Evolutionary conservation across 2,113 vertebrate species (phyloP).

Genomic region (Tapirus terrestris): DNA sequence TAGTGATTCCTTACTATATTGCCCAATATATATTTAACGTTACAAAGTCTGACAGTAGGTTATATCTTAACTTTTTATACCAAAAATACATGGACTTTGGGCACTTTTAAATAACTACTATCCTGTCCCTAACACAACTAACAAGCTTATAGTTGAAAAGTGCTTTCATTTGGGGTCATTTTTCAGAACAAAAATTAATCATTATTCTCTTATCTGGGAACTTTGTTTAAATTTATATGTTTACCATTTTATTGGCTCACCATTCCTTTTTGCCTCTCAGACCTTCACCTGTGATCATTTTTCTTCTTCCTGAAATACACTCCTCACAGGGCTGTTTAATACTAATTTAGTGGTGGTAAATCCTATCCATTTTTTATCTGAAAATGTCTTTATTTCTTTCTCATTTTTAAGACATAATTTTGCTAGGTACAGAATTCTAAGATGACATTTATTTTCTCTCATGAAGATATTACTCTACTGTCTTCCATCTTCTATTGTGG

Average conservation of each 20-base stretch:
- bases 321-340: neutral
- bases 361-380: neutral
- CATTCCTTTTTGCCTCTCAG: neutral
- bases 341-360: neutral
- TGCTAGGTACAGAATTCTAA: neutral
- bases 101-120: neutral
- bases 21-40: neutral
- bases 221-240: neutral
- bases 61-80: conserved; percentile 17
- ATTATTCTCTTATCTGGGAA: neutral
- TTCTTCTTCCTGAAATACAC: neutral
- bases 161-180: neutral
- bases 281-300: neutral
- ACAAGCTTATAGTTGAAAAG: neutral
- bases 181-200: neutral
- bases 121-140: neutral
- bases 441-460: neutral
- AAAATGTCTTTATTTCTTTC: conserved; percentile 22
- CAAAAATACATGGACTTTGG: neutral
- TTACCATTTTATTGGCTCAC: neutral
- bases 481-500: neutral
- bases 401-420: neutral
- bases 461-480: neutral
- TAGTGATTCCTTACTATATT: neutral
- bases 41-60: neutral